Percentiles rank a stretch among this genome's conserved stretches.
Conservation (phyloP, 2,888 invertebrate species). For the Papilio protenor region DNA sequence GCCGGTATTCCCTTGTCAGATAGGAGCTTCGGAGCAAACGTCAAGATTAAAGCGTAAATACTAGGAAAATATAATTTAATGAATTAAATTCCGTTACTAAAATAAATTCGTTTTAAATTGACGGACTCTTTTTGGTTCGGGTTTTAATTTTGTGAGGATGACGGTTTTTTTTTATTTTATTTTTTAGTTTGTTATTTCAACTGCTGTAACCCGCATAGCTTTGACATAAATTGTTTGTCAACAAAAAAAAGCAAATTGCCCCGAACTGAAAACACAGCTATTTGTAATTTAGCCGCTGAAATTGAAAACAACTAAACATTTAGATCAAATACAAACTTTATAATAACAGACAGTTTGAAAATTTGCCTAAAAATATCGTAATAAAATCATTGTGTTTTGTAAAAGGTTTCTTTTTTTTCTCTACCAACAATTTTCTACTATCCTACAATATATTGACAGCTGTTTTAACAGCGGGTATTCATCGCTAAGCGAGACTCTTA, state of each 20-base stretch:
- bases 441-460: too few species aligned
- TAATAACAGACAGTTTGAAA: background rate
- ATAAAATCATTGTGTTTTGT: too few species aligned
- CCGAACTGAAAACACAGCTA: background rate
- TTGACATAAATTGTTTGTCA: background rate
- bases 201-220: conserved; percentile 2
- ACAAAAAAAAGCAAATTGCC: background rate
- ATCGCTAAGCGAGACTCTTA: too few species aligned
- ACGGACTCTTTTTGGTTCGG: background rate
- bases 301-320: background rate
- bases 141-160: background rate
- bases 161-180: background rate
- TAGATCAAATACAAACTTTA: background rate
- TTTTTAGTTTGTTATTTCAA: background rate
- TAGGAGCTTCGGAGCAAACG: background rate
- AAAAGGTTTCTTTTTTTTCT: too few species aligned
- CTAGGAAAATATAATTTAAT: background rate
- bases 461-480: too few species aligned
- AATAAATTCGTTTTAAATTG: background rate
- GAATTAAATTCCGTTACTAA: background rate
- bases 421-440: too few species aligned
- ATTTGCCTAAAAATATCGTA: background rate
- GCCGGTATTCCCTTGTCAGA: background rate
- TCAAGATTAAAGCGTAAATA: conserved; percentile 2
- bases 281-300: background rate